Percentiles rank a stretch among this genome's conserved stretches.
Evolutionary conservation across 2,797 vertebrate species (phyloP).

Genomic region (Semaprochilodus insignis): DNA sequence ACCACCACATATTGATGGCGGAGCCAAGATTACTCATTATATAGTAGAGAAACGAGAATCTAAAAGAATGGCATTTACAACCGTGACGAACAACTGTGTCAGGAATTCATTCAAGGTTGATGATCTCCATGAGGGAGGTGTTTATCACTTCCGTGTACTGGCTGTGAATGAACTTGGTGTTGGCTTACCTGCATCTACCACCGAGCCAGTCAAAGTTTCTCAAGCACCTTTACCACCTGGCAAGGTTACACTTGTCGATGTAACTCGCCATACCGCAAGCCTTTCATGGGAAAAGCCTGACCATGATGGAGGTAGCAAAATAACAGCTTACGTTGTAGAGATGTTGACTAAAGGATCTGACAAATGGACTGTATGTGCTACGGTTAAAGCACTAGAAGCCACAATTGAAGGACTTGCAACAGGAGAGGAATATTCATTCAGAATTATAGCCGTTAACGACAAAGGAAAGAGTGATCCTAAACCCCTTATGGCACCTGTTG

Average conservation of each 20-base stretch:
- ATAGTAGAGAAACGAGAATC: slow-evolving; percentile 97
- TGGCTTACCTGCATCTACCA: slow-evolving; percentile 89
- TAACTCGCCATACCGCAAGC: slow-evolving; percentile 89
- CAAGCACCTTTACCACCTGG: slow-evolving; percentile 97
- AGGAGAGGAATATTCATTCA: slow-evolving; percentile 95
- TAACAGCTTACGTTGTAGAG: slow-evolving; percentile 93
- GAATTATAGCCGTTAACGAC: slow-evolving; percentile 94
- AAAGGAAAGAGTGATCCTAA: slow-evolving; percentile 97
- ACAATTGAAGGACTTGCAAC: slow-evolving; percentile 88
- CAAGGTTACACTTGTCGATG: slow-evolving; percentile 93
- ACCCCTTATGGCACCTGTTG: slow-evolving; percentile 88
- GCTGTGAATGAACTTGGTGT: slow-evolving; percentile 98
- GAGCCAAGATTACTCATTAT: slow-evolving; percentile 96
- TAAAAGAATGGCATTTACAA: slow-evolving; percentile 95
- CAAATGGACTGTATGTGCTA: slow-evolving; percentile 91
- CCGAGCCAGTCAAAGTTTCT: slow-evolving; percentile 92
- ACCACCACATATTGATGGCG: slow-evolving; percentile 93
- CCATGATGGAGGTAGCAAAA: slow-evolving; percentile 96
- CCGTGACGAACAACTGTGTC: slow-evolving; percentile 91
- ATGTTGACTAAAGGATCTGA: slow-evolving; percentile 92
- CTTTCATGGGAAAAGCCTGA: slow-evolving; percentile 95
- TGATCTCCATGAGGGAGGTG: slow-evolving; percentile 92
- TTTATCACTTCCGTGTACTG: slow-evolving; percentile 93
- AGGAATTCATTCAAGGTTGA: slow-evolving; percentile 95
- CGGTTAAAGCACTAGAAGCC: slow-evolving; percentile 90